phyloP scores from a whole-genome alignment of 2,797 vertebrate genomes.

The Selene dorsalis region DNA sequence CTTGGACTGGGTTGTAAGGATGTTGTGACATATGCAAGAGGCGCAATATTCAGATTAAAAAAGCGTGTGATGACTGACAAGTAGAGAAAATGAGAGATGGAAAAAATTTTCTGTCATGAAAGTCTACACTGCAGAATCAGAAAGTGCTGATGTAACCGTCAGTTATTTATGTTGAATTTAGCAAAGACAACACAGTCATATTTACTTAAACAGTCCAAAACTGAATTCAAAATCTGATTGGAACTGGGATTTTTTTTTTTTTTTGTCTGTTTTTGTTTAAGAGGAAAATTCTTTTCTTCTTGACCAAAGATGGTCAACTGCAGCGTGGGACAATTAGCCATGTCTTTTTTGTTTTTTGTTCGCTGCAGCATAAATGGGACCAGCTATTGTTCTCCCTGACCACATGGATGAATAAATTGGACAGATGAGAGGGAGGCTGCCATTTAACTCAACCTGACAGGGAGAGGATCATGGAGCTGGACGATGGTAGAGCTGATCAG shows the following conservation, averaged over 20 bases:
- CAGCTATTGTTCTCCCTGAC: slow-evolving; percentile 49
- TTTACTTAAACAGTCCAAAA: slow-evolving; percentile 49
- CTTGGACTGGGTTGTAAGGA: slow-evolving; percentile 24
- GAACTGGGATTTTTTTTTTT: slow-evolving; percentile 22
- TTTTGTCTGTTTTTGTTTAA: slow-evolving; percentile 29
- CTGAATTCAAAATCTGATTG: slow-evolving; percentile 46
- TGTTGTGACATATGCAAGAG: slow-evolving; percentile 5
- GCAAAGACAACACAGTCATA: slow-evolving; percentile 26
- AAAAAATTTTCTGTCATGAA: background rate
- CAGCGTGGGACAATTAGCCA: slow-evolving; percentile 1
- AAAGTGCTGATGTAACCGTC: slow-evolving; percentile 5
- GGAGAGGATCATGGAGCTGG: slow-evolving; percentile 48
- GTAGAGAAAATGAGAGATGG: background rate
- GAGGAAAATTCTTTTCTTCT: slow-evolving; percentile 13
- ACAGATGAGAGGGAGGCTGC: slow-evolving; percentile 51
- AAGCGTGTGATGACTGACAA: background rate
- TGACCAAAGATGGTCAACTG: slow-evolving; percentile 8
- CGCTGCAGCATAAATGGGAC: slow-evolving; percentile 41
- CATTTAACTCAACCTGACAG: slow-evolving; percentile 49
- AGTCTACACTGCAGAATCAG: background rate
- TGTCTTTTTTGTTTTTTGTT: slow-evolving; percentile 5
- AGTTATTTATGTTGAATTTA: slow-evolving; percentile 28
- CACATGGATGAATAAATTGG: slow-evolving; percentile 37
- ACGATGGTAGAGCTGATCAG: slow-evolving; percentile 44
- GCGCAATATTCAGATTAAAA: background rate